phyloP scores from a whole-genome alignment of 2,888 invertebrate species.

The Nomada goodeniana region DNA sequence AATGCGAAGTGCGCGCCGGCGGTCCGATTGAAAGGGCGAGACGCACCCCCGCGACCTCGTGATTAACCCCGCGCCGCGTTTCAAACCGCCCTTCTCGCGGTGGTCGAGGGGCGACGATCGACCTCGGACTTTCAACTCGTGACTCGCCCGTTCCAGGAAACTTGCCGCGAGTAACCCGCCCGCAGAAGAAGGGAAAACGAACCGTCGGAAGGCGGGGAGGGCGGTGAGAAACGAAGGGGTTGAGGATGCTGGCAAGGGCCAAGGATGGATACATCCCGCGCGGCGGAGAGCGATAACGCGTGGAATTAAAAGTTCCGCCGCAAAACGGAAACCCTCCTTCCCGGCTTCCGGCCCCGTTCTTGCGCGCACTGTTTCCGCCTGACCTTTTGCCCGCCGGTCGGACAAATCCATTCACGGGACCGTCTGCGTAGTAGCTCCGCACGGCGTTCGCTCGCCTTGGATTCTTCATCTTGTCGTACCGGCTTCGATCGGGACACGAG shows the following conservation, averaged over 20 bases:
- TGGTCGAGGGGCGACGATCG: conserved; percentile 38
- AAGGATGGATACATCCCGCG: conserved; percentile 28
- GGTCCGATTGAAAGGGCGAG: conserved; percentile 40
- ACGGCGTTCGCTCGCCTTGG: background rate
- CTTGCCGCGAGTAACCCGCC: conserved; percentile 44
- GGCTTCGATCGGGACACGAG: background rate
- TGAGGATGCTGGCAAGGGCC: background rate
- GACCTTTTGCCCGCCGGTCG: background rate
- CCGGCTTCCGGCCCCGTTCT: conserved; percentile 19
- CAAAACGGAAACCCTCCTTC: conserved; percentile 31
- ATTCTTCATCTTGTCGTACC: background rate
- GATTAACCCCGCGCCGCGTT: conserved; percentile 69
- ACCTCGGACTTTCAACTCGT: conserved; percentile 47
- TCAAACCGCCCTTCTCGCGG: conserved; percentile 34
- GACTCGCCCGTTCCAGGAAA: conserved; percentile 50
- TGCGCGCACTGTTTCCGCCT: background rate
- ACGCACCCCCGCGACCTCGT: conserved; percentile 62
- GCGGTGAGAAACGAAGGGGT: conserved; percentile 29
- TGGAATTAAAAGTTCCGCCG: conserved; percentile 55
- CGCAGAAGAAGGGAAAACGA: conserved; percentile 41
- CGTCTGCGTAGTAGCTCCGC: background rate
- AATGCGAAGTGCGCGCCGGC: conserved; percentile 16
- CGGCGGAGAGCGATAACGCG: conserved; percentile 45
- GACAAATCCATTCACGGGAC: background rate
- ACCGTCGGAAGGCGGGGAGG: background rate